These are phyloP conservation scores for Nipponia nippon DNA, from an alignment of 2,113 vertebrate genomes.

Conservation along the genomic window DNA sequence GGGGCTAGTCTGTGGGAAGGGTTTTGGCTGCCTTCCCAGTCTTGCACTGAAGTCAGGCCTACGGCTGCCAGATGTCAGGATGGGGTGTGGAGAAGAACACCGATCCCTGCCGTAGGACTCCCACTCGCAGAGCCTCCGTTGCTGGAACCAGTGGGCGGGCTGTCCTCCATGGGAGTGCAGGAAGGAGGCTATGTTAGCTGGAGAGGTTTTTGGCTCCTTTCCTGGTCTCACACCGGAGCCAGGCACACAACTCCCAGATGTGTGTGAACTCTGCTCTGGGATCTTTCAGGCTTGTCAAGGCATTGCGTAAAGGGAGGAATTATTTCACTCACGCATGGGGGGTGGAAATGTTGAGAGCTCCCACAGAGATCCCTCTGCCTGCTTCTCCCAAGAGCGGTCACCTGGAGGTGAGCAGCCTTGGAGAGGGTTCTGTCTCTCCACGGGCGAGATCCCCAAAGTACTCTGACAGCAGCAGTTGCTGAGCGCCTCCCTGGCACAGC, in stretches of 20 bases:
- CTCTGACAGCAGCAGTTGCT: neutral
- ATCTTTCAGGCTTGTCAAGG: constrained; percentile 45
- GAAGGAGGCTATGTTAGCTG: neutral
- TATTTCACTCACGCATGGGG: neutral
- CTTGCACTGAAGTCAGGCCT: neutral
- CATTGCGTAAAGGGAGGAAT: neutral
- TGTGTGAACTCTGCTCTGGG: constrained; percentile 24
- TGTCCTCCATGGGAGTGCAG: neutral
- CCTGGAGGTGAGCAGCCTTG: neutral
- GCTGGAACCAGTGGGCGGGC: neutral
- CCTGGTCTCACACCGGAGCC: neutral
- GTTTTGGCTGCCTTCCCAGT: constrained; percentile 23
- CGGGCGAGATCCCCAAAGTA: neutral
- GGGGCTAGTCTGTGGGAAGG: neutral
- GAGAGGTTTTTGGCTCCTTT: constrained; percentile 10
- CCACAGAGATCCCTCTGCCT: neutral
- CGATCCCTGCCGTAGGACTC: neutral
- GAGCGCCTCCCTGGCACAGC: neutral
- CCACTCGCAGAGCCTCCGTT: neutral
- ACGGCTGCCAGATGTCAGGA: constrained; percentile 9
- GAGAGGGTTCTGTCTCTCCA: neutral
- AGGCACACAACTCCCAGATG: constrained; percentile 17
- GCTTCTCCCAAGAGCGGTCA: neutral
- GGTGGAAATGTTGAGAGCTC: neutral
- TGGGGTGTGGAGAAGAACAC: neutral